phyloP scores from a whole-genome alignment of 2,113 vertebrate species.

The Pygoscelis antarcticus region DNA sequence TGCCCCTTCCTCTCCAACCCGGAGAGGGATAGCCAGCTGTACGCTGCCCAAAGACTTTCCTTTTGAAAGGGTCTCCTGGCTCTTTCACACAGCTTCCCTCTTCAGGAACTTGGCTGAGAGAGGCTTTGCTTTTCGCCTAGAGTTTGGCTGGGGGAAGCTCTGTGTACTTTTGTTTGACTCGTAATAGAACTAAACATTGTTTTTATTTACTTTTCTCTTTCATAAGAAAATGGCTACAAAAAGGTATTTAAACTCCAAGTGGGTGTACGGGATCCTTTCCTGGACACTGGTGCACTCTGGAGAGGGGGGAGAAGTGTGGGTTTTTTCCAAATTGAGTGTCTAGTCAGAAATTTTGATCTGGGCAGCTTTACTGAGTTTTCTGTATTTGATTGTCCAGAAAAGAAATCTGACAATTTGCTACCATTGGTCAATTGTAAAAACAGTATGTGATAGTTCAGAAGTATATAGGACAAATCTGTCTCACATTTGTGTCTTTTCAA shows the following conservation, averaged over 20 bases:
- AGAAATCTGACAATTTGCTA: neutral
- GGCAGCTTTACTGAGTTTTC: neutral
- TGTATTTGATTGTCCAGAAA: neutral
- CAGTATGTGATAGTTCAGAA: neutral
- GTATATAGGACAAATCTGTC: neutral
- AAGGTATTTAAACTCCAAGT: constrained; percentile 28
- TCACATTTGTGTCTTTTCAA: neutral
- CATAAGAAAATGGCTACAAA: constrained; percentile 40
- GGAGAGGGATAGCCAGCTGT: neutral
- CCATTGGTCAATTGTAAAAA: neutral
- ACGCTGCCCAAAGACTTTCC: neutral
- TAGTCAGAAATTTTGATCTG: constrained; percentile 1
- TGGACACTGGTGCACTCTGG: neutral
- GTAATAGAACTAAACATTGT: constrained; percentile 22
- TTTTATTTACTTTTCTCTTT: constrained; percentile 58
- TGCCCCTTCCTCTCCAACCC: neutral
- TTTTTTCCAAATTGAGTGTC: neutral
- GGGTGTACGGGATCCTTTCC: neutral
- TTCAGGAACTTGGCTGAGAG: constrained; percentile 23
- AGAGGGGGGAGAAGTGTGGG: neutral
- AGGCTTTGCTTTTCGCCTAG: constrained; percentile 7
- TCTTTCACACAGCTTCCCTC: neutral
- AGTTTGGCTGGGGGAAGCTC: neutral
- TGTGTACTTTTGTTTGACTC: constrained; percentile 45
- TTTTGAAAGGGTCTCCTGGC: constrained; percentile 42